A percentile compares a stretch with the other conserved stretches of the same genome.
phyloP scores from a whole-genome alignment of 2,797 vertebrate genomes.

The Gallinago nigripennis region DNA sequence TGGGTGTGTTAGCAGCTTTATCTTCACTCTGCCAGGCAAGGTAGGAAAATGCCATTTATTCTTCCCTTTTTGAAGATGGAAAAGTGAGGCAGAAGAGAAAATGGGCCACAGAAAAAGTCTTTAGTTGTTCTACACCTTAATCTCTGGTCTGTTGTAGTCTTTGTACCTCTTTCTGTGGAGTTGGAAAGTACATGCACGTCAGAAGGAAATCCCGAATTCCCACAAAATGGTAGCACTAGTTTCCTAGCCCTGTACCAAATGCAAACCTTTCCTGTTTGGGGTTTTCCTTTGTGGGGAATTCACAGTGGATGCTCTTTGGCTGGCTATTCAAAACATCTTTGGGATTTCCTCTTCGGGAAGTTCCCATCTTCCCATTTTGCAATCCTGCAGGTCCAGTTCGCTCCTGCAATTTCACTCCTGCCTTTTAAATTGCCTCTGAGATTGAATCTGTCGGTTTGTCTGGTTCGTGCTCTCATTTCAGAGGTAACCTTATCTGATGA shows the following conservation, averaged over 20 bases:
- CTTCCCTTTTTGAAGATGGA: neutral
- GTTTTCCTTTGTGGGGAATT: conserved; percentile 24
- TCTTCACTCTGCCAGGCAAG: neutral
- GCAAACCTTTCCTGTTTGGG: conserved; percentile 9
- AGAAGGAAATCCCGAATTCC: conserved; percentile 9
- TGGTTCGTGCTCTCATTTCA: conserved; percentile 7
- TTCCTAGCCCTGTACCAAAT: neutral
- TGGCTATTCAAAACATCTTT: conserved; percentile 9
- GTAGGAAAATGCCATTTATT: neutral
- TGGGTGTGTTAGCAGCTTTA: neutral
- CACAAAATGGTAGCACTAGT: neutral
- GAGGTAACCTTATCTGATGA: conserved; percentile 30
- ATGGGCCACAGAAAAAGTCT: neutral
- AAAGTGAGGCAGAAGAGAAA: neutral
- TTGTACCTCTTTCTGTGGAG: neutral
- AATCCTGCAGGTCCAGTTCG: neutral
- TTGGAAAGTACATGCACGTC: neutral
- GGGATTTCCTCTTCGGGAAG: conserved; percentile 50
- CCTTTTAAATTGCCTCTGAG: conserved; percentile 23
- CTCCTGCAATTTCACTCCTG: neutral
- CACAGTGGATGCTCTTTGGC: neutral
- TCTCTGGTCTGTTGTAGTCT: neutral
- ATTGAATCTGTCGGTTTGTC: neutral
- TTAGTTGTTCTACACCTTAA: neutral
- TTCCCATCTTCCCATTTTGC: conserved; percentile 12